These are phyloP conservation scores for Labia minor DNA, from an alignment of 2,888 invertebrate genomes.

Conservation along the genomic window DNA sequence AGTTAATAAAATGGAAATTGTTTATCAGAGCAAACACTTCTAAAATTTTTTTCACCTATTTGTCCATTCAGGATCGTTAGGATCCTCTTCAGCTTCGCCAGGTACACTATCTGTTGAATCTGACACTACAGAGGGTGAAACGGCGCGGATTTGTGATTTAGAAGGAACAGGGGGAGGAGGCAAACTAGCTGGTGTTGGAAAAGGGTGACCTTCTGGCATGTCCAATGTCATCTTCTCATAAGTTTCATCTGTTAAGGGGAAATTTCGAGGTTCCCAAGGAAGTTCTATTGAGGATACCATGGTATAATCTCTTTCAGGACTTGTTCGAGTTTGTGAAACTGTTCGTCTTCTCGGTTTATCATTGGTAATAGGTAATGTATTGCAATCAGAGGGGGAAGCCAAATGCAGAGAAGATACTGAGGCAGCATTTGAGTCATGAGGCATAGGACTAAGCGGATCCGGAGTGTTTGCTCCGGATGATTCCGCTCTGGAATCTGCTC, in stretches of 20 bases:
- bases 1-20: no score
- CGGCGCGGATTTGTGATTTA: conserved; percentile 32
- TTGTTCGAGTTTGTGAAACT: not conserved
- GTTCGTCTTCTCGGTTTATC: not conserved
- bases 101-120: conserved; percentile 45
- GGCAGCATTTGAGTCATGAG: conserved; percentile 14
- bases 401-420: not conserved
- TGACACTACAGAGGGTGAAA: conserved; percentile 36
- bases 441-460: conserved; percentile 31
- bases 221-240: conserved; percentile 56
- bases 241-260: conserved; percentile 59
- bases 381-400: not conserved
- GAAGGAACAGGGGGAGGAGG: not conserved
- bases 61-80: conserved; percentile 78
- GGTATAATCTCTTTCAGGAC: not conserved
- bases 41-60: conserved; percentile 29
- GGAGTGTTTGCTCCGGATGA: conserved; percentile 65
- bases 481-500: conserved; percentile 56
- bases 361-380: not conserved
- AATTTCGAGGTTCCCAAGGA: conserved; percentile 63
- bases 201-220: conserved; percentile 55
- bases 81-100: conserved; percentile 59
- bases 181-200: conserved; percentile 18
- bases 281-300: conserved; percentile 37
- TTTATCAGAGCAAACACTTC: conserved; percentile 24